Percentiles rank a stretch among this genome's conserved stretches.
These are phyloP conservation scores for Chloroceryle inda DNA, from an alignment of 2,797 vertebrate genomes.

Conservation along the genomic window DNA sequence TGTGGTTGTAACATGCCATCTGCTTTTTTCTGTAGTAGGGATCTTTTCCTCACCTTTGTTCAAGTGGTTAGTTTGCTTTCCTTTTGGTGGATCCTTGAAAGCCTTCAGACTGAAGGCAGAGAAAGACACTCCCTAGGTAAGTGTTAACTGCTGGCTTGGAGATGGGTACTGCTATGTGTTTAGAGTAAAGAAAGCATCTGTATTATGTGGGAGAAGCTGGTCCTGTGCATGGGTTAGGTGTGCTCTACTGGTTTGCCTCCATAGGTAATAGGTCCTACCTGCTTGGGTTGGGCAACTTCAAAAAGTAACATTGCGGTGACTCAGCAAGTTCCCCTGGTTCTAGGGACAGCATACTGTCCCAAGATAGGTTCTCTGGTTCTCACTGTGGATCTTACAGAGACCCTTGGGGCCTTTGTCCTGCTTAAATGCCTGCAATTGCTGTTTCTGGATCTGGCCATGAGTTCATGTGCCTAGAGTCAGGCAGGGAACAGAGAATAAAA, in stretches of 20 bases:
- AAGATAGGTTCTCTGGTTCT: not conserved
- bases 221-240: not conserved
- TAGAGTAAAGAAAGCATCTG: not conserved
- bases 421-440: not conserved
- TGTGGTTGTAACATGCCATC: rapidly evolving
- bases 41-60: not conserved
- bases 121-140: not conserved
- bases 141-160: not conserved
- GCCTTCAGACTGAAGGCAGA: not conserved
- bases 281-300: not conserved
- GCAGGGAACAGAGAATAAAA: not conserved
- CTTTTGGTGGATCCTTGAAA: not conserved
- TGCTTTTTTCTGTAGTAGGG: not conserved
- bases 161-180: rapidly evolving
- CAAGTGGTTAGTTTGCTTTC: not conserved
- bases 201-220: not conserved
- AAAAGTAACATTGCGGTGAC: not conserved
- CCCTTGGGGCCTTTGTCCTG: not conserved
- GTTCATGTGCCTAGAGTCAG: not conserved
- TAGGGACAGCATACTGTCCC: rapidly evolving
- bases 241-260: not conserved
- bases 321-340: not conserved
- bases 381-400: not conserved
- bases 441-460: not conserved
- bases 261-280: not conserved